Evolutionary conservation across 2,797 vertebrate genomes (phyloP), one percentile per base, ranked within the genome.

Genomic region (Spinibarbus caldwelli): DNA sequence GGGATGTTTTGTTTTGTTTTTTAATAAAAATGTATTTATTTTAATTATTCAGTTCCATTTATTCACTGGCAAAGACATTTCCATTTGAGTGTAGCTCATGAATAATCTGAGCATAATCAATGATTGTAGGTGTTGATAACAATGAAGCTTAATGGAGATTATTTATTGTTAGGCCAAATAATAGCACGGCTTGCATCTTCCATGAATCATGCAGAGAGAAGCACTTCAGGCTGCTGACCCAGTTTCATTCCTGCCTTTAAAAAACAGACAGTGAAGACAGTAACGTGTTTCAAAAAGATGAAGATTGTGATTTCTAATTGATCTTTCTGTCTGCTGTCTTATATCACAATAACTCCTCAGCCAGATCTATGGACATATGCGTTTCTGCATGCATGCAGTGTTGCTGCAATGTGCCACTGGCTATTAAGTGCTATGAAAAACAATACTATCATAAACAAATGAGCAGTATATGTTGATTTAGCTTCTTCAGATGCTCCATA

Each of bases 401-500:
- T 11, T 3, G 19, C 23, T 14, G 57, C 10, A 38, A 5, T 71
- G 11, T 14, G 17, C 57, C 45, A 6, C 26, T 64, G 19, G 34
- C 21, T 81, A 5, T 29, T 71, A 23, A 71, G 4, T 71, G 11
- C 12, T 72, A 23, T 41, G 17, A 43, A 41, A 77, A 36, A 70
- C 4, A 49, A 72, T 19, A 76, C 23, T 26, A 38, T 12, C 15
- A 43, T 54, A 67, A 26, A 36, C 62, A 43, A 79, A 14, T 66
- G 31, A 34, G 54, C 36, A 54, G 54, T 31, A 45, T 6, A 9
- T 19, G 23, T 43, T 12, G 23, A 5, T 54, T 71, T 36, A 67
- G 72, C 23, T 57, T 78, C 7, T 52, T 82, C 83, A 34, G 14
- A 89, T 88, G 80, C 83, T 88, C 83, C 85, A 86, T 86, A 84